Percentiles rank a stretch among this genome's conserved stretches.
These are phyloP conservation scores for Chaetura pelagica DNA, from an alignment of 2,113 vertebrate species.

Conservation along the genomic window DNA sequence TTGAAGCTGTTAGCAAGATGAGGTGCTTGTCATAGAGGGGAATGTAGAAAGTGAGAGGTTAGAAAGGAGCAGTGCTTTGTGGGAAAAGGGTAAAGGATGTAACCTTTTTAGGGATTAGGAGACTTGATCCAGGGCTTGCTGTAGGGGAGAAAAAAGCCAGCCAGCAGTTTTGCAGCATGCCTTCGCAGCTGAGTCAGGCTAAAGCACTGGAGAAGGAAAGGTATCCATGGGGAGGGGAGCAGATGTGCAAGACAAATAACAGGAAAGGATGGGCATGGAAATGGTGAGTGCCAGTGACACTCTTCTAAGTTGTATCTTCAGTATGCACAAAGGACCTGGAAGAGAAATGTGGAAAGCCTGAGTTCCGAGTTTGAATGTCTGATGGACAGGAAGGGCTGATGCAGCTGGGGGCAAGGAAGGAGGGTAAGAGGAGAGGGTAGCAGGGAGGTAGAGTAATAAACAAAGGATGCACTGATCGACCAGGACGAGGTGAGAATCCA, in stretches of 20 bases:
- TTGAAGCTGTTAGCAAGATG: neutral
- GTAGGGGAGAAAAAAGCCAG: neutral
- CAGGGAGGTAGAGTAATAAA: neutral
- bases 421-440: neutral
- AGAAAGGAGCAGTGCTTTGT: neutral
- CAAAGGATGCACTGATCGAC: neutral
- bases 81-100: conserved; percentile 1
- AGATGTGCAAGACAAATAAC: neutral
- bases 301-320: neutral
- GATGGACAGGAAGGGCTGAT: neutral
- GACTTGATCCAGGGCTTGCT: conserved; percentile 1
- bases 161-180: neutral
- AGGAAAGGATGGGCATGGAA: neutral
- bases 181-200: neutral
- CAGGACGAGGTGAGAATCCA: neutral
- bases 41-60: conserved; percentile 2
- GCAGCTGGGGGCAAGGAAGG: neutral
- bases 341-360: neutral
- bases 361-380: neutral
- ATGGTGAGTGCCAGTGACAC: fast-evolving
- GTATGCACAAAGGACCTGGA: neutral
- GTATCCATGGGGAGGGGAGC: neutral
- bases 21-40: neutral
- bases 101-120: conserved; percentile 33
- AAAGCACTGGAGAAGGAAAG: neutral